Evolutionary conservation across 2,797 vertebrate species (phyloP).

Genomic region (Phyllotis vaccarum): DNA sequence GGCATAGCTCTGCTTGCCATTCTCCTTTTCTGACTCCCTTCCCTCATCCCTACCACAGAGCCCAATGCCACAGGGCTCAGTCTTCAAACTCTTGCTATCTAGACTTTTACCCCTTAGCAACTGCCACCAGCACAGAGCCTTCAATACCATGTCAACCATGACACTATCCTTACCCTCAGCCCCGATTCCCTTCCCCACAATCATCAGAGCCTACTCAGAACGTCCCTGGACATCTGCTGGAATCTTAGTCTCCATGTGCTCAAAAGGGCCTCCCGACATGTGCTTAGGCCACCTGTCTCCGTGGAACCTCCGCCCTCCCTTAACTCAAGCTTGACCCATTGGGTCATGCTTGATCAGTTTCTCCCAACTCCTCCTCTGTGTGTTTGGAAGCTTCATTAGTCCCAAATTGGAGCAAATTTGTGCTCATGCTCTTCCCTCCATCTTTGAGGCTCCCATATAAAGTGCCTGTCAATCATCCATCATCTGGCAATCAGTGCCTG

Average conservation of each 20-base stretch:
- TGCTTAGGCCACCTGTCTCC: too few species aligned
- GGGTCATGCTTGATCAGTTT: too few species aligned
- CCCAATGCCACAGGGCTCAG: neutral
- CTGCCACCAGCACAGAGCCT: neutral
- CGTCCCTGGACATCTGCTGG: too few species aligned
- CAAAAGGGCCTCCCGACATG: rapidly evolving
- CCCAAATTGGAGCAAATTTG: neutral
- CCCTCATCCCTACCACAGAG: too few species aligned
- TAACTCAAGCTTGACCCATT: too few species aligned
- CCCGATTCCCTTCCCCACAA: neutral
- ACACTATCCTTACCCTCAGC: rapidly evolving
- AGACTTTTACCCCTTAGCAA: too few species aligned
- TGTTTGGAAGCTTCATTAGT: neutral
- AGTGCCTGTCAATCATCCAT: neutral
- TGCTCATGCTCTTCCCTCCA: neutral
- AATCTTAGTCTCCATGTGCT: neutral
- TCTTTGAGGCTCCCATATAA: neutral
- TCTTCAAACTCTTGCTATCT: neutral
- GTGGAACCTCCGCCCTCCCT: neutral
- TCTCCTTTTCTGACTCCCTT: too few species aligned
- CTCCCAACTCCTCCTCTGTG: neutral
- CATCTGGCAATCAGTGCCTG: neutral
- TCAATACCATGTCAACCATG: rapidly evolving
- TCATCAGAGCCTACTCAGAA: neutral
- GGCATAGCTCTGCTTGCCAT: neutral